phyloP scores from a whole-genome alignment of 2,888 invertebrate species.

The Leucophora obtusa region DNA sequence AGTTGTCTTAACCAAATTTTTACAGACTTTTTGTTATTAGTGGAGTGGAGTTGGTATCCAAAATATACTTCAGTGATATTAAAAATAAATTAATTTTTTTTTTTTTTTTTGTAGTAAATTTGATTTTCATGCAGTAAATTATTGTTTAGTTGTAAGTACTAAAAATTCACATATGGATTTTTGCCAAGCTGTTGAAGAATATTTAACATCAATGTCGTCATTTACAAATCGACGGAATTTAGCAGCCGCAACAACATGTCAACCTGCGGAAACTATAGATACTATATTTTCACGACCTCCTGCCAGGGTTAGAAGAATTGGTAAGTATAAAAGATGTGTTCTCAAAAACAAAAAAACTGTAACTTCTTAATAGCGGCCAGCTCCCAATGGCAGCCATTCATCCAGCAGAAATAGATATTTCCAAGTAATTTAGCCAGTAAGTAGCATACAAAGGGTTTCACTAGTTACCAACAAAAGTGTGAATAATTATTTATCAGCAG shows the following conservation, averaged over 20 bases:
- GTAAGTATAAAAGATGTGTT: constrained; percentile 58
- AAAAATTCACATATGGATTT: constrained; percentile 69
- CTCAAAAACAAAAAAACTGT: too few species aligned
- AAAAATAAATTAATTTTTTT: not conserved
- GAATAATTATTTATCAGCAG: too few species aligned
- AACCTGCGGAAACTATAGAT: constrained; percentile 69
- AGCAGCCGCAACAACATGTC: constrained; percentile 61
- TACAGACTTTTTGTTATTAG: too few species aligned
- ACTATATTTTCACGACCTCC: constrained; percentile 72
- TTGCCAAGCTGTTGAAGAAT: constrained; percentile 70
- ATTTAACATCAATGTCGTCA: constrained; percentile 64
- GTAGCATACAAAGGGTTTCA: too few species aligned
- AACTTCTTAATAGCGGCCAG: too few species aligned
- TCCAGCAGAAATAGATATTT: too few species aligned
- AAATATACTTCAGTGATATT: not conserved
- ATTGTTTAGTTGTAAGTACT: constrained; percentile 75
- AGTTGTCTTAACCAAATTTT: too few species aligned
- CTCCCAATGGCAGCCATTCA: too few species aligned
- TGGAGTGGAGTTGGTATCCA: not conserved
- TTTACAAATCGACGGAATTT: constrained; percentile 42
- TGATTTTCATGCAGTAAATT: constrained; percentile 78
- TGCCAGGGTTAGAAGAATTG: constrained; percentile 72
- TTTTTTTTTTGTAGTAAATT: constrained; percentile 71
- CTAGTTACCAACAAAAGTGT: too few species aligned
- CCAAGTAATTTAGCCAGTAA: too few species aligned